Evolutionary conservation across 2,888 invertebrate species (phyloP), one percentile per base, ranked within the genome.

Genomic region (Emmelina monodactyla): DNA sequence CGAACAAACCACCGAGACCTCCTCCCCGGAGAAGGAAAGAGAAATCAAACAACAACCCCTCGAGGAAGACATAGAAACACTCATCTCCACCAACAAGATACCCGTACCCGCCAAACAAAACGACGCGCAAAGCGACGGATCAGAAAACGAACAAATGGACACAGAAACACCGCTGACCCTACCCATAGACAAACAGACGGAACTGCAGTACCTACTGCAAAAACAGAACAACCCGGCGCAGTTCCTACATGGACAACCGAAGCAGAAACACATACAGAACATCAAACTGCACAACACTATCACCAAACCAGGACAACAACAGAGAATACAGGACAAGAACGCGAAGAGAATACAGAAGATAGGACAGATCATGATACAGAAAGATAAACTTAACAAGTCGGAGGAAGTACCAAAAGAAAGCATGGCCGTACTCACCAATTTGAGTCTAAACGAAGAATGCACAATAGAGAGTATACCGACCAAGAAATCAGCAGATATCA

Each of bases 371-470:
- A 43, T 80, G 1, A 40, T 56, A 2, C 62, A 68, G 3, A 72
- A 67, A 33, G 73, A 75, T 0, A 71, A 61, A 37, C n/a, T n/a
- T n/a, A 16, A 44, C 1, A 41, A 46, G 0, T 58, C 62, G 3
- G 51, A 54, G 1, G 62, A 65, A 28, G 46, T 51, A 40, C 19
- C 50, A 0, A 62, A 50, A 16, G 76, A 73, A 12, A 43, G 13
- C 6, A 14, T 57, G 1, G 55, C 62, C 1, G 40, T 68, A 1
- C 43, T 70, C 6, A 69, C 69, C 39, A 81, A 80, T 34, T 69
- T 84, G 9, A 64, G 79, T 0, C 64, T 84, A 35, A 85, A 83
- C 29, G 84, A 84, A 14, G 85, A 85, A 43, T 84, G 84, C 37
- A 85, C 85, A 0, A 73, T 85, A 40, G 85, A 84, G 43, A 66